Evolutionary conservation across 2,113 vertebrate genomes (phyloP).

Genomic region (Phycodurus eques): DNA sequence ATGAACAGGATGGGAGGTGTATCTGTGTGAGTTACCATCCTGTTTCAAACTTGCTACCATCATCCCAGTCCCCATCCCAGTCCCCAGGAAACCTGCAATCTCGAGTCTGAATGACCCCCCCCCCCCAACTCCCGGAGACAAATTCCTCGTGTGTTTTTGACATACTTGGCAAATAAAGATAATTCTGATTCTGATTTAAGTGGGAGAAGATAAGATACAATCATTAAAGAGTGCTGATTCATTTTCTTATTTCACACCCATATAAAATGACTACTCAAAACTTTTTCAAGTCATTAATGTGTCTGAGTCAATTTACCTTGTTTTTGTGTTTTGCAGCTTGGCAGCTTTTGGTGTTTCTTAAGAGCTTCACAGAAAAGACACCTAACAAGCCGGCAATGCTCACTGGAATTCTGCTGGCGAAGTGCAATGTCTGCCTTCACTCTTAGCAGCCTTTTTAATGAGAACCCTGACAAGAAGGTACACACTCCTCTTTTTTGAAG

Average conservation of each 20-base stretch:
- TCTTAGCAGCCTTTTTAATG: constrained; percentile 94
- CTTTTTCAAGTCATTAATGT: neutral
- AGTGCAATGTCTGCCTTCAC: constrained; percentile 90
- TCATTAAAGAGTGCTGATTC: neutral
- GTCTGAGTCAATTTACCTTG: constrained; percentile 7
- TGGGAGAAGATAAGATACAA: no score
- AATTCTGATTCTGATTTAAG: no score
- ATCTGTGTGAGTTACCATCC: no score
- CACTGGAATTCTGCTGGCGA: constrained; percentile 93
- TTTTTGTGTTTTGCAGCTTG: constrained; percentile 33
- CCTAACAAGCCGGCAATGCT: constrained; percentile 97
- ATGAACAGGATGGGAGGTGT: no score
- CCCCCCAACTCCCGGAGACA: no score
- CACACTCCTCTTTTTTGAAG: accelerated
- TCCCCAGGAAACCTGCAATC: no score
- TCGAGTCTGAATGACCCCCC: no score
- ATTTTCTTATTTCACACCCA: neutral
- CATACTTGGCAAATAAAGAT: no score
- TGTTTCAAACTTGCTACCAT: no score
- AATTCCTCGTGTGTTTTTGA: no score
- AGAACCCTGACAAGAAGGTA: constrained; percentile 98
- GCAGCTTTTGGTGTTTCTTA: constrained; percentile 94
- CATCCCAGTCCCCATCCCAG: no score
- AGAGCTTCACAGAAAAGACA: constrained; percentile 96
- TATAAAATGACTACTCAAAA: neutral